Conservation (phyloP, 2,888 invertebrate species). For the Eupithecia exiguata region DNA sequence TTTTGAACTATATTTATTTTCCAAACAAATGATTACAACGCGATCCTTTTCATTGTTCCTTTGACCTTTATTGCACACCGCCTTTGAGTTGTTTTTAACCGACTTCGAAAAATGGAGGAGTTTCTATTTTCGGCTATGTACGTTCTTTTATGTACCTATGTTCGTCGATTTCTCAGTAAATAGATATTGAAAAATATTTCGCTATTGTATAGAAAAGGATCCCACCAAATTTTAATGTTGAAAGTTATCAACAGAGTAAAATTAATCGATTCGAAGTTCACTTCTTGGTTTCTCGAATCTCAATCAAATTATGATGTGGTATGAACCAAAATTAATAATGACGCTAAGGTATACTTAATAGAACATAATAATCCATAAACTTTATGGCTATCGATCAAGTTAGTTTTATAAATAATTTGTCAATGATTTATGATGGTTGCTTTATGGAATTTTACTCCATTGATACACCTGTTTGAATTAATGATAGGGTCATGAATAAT, state of each 20-base stretch:
- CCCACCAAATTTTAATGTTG: no score
- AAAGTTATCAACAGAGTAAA: no score
- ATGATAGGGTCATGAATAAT: not conserved
- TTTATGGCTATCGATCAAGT: not conserved
- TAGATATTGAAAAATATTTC: no score
- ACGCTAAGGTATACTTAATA: not conserved
- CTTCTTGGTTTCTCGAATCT: no score
- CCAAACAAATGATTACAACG: conserved; percentile 21
- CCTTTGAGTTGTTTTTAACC: no score
- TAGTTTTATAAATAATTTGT: not conserved
- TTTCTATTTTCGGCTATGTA: no score
- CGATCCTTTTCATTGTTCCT: not conserved
- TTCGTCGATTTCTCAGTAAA: no score
- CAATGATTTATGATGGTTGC: not conserved
- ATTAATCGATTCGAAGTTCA: no score
- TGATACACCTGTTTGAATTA: not conserved
- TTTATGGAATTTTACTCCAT: not conserved
- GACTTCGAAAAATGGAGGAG: no score
- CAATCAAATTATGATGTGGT: not conserved
- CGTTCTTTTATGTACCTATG: no score
- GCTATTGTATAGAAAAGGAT: no score
- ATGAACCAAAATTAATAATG: not conserved
- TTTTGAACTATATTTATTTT: not conserved
- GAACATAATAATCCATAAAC: not conserved
- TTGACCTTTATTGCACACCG: not conserved